phyloP scores from a whole-genome alignment of 1,140 invertebrate species.

The Hylaeus volcanicus region DNA sequence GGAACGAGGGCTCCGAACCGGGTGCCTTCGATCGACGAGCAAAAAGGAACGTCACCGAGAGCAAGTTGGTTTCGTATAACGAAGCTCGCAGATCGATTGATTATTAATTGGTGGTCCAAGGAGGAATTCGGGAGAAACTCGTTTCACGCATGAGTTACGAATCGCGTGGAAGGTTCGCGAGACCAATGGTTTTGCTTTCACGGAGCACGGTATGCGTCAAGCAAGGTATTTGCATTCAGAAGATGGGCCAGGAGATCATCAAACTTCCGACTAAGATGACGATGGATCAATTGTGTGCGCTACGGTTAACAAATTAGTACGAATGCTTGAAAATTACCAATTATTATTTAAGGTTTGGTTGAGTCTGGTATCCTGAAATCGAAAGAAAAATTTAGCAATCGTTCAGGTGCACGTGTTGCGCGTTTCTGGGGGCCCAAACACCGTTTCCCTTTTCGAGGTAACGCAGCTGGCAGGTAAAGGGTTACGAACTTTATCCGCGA shows the following conservation, averaged over 20 bases:
- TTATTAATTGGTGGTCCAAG: neutral
- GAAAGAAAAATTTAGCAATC: no score
- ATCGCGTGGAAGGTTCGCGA: no score
- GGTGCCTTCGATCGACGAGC: slow-evolving; percentile 1
- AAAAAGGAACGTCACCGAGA: neutral
- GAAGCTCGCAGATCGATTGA: neutral
- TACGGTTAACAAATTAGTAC: no score
- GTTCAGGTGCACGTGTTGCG: neutral
- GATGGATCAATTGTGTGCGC: no score
- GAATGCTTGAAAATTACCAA: no score
- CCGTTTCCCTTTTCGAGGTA: neutral
- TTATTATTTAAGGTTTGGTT: no score
- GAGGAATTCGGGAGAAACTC: neutral
- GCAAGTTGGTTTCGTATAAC: neutral
- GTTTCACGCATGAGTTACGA: no score
- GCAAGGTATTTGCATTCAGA: no score
- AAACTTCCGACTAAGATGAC: no score
- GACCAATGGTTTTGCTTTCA: neutral
- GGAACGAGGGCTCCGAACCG: neutral
- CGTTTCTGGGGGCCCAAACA: neutral
- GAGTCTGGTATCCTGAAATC: no score
- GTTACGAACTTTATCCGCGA: slow-evolving; percentile 7
- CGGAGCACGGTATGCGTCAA: no score
- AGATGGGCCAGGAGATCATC: no score
- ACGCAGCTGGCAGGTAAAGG: slow-evolving; percentile 1